Evolutionary conservation across 2,113 vertebrate genomes (phyloP).

Genomic region (Balaeniceps rex): DNA sequence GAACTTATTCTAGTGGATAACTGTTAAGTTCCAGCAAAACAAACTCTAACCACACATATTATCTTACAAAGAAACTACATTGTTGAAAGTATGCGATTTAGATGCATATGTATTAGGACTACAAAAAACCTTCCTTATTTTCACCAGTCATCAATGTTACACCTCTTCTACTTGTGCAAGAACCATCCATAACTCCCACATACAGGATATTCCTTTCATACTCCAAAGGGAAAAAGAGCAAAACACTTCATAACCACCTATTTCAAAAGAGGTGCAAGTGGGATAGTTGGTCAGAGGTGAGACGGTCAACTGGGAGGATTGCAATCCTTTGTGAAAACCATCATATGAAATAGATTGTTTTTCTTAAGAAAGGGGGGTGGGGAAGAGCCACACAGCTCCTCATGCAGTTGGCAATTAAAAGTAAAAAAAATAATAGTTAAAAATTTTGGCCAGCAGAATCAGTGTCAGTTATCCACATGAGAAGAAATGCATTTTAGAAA

Average conservation of each 20-base stretch:
- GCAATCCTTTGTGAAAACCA: neutral
- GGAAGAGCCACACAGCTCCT: neutral
- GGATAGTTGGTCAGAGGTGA: neutral
- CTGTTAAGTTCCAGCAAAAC: neutral
- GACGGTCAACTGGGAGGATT: neutral
- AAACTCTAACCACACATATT: neutral
- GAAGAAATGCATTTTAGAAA: neutral
- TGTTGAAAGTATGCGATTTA: fast-evolving
- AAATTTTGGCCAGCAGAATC: neutral
- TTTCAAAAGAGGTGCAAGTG: neutral
- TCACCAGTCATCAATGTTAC: neutral
- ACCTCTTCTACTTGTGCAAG: neutral
- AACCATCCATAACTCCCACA: neutral
- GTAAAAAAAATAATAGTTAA: neutral
- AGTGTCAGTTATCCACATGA: neutral
- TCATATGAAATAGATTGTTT: neutral
- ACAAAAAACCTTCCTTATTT: neutral
- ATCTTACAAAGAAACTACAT: neutral
- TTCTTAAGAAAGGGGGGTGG: neutral
- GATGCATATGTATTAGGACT: fast-evolving
- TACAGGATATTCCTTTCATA: neutral
- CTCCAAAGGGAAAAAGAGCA: neutral
- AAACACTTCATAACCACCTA: neutral
- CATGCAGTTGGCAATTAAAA: neutral
- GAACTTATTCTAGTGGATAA: neutral